Base-by-base conservation (phyloP, 2,888 invertebrate species). In the Crepidodera aurea region DNA sequence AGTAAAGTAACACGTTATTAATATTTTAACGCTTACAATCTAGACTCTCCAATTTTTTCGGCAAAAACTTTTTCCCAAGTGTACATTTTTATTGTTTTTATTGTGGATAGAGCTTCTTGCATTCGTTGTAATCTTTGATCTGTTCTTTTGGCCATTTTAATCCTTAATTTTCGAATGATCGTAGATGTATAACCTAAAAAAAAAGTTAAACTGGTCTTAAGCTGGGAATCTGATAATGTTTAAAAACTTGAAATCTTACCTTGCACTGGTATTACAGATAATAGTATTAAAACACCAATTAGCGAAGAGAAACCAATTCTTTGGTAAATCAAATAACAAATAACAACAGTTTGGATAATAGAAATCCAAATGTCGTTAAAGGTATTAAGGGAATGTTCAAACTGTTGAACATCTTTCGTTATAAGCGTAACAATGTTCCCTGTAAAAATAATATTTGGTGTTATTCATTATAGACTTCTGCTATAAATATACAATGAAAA, bases 331-430 rank as follows among this genome's bases (percentile, higher is more conserved):
- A 96, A 87, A 78, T 88, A 90, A 3, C 92, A 89, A 64, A 94
- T 88, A 66, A 94, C 86, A 51, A 90, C 79, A 0, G 94, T 90
- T 73, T 95, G 92, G 12, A 94, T 75, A 0, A 95, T 92, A 0
- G 94, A 95, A 62, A 96, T 90, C 94, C 96, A 94, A 15, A 96
- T 83, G 78, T 94, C 96, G 81, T 96, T 96, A 8, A 95, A 81
- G 77, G 95, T 94, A 71, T 93, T 87, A 29, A 94, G 85, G 3
- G 92, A 91, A 74, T 91, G 86, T 79, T 97, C 96, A 78, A 97
- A 94, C 55, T 94, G 87, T 70, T 90, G 90, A 66, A 96, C 92
- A 79, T 98, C 98, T 77, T 96, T 98, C 1, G 96, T 93, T 59
- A 98, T 84, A 10, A 96, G 85, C 75, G 96, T 96, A 32, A 97